Percentiles rank a stretch among this genome's conserved stretches.
phyloP scores from a whole-genome alignment of 2,113 vertebrate species.

The Toxotes jaculatrix region DNA sequence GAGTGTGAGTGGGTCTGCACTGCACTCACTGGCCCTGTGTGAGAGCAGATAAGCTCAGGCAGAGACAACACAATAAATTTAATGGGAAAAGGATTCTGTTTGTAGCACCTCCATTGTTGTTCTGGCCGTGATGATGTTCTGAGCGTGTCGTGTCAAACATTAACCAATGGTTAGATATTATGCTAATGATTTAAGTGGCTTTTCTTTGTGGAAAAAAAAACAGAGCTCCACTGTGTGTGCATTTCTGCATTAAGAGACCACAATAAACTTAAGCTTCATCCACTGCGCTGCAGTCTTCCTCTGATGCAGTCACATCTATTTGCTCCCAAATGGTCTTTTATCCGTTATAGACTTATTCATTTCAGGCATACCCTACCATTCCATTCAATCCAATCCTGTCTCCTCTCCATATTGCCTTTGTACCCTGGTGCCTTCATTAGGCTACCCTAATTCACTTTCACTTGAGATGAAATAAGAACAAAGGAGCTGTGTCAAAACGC shows the following conservation, averaged over 20 bases:
- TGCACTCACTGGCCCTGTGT: slow-evolving; percentile 64
- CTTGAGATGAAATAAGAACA: slow-evolving; percentile 70
- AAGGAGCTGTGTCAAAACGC: slow-evolving; percentile 56
- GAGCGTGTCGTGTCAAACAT: slow-evolving; percentile 51
- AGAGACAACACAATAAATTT: slow-evolving; percentile 69
- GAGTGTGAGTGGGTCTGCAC: slow-evolving; percentile 60
- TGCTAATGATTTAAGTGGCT: slow-evolving; percentile 36
- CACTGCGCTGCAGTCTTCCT: slow-evolving; percentile 29
- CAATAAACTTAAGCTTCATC: slow-evolving; percentile 32
- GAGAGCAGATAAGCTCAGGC: slow-evolving; percentile 63
- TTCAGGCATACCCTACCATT: slow-evolving; percentile 20
- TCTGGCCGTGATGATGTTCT: slow-evolving; percentile 36
- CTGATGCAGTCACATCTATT: slow-evolving; percentile 27
- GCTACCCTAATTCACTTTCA: slow-evolving; percentile 58
- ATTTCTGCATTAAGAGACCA: slow-evolving; percentile 31
- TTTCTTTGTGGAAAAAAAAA: slow-evolving; percentile 26
- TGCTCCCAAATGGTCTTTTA: slow-evolving; percentile 39
- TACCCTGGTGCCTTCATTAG: slow-evolving; percentile 66
- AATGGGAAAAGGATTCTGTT: slow-evolving; percentile 54
- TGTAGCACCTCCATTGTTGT: slow-evolving; percentile 54
- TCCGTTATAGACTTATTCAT: slow-evolving; percentile 47
- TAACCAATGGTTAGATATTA: slow-evolving; percentile 38
- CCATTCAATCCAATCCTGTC: slow-evolving; percentile 23
- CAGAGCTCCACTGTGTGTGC: slow-evolving; percentile 2
- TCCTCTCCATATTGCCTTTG: slow-evolving; percentile 64